phyloP scores from a whole-genome alignment of 2,888 invertebrate genomes.

The Cosmia pyralina region DNA sequence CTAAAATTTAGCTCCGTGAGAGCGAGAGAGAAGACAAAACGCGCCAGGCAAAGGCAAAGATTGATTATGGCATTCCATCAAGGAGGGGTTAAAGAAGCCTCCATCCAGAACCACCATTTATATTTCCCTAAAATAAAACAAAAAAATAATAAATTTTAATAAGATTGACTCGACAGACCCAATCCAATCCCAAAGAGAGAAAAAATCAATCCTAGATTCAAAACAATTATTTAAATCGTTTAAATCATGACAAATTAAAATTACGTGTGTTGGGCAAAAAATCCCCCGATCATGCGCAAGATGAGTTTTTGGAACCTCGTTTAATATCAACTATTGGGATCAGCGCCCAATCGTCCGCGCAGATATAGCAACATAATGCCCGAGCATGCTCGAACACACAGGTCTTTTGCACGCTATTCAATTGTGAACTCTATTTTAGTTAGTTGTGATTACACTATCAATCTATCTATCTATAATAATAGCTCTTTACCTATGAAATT shows the following conservation, averaged over 20 bases:
- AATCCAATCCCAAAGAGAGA: too few relatives aligned
- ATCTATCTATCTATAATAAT: too few relatives aligned
- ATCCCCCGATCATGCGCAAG: not conserved
- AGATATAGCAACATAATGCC: not conserved
- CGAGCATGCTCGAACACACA: not conserved
- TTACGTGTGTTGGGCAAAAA: not conserved
- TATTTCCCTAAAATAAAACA: too few relatives aligned
- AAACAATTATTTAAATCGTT: not conserved
- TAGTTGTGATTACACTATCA: not conserved
- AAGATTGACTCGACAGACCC: too few relatives aligned
- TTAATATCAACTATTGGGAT: not conserved
- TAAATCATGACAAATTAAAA: not conserved
- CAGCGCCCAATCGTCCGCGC: not conserved
- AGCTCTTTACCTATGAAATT: too few relatives aligned
- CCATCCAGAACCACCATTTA: too few relatives aligned
- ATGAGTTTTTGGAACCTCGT: not conserved
- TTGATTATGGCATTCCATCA: conserved; percentile 1
- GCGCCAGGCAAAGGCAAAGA: too few relatives aligned
- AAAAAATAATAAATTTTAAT: too few relatives aligned
- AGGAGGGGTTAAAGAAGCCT: not conserved
- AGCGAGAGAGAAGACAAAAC: too few relatives aligned
- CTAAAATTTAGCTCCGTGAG: too few relatives aligned
- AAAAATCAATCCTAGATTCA: too few relatives aligned
- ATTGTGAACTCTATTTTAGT: not conserved
- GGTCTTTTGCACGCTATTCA: too few relatives aligned